phyloP scores from a whole-genome alignment of 2,113 vertebrate genomes.

The Mobula birostris region DNA sequence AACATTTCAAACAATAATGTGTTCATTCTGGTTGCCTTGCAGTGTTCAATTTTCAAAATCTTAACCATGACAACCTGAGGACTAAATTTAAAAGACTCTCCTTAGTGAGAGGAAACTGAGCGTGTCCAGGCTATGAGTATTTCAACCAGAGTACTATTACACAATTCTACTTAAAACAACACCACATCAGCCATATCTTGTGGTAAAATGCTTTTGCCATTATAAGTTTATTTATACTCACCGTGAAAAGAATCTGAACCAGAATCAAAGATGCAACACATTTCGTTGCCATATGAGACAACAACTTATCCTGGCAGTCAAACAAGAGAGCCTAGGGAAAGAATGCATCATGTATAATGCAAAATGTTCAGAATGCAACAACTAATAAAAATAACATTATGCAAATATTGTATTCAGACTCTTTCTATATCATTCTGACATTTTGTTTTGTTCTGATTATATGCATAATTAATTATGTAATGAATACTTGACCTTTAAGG shows the following conservation, averaged over 20 bases:
- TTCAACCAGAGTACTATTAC: not conserved
- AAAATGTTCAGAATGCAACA: not conserved
- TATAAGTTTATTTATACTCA: slow-evolving; percentile 50
- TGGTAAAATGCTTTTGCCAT: not conserved
- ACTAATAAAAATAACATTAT: not conserved
- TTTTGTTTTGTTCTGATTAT: not conserved
- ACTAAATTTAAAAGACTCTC: not conserved
- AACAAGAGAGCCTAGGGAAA: slow-evolving; percentile 54
- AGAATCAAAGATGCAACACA: slow-evolving; percentile 57
- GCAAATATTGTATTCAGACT: not conserved
- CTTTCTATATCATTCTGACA: not conserved
- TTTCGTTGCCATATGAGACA: slow-evolving; percentile 71
- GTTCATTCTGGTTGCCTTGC: not conserved
- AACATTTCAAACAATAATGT: not conserved
- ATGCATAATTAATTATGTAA: not conserved
- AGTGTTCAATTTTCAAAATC: not conserved
- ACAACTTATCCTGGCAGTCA: slow-evolving; percentile 52
- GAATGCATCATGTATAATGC: not conserved
- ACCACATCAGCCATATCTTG: not conserved
- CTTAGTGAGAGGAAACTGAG: not conserved
- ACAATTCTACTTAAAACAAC: not conserved
- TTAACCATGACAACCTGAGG: not conserved
- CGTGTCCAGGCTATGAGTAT: not conserved
- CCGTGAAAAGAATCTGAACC: slow-evolving; percentile 61
- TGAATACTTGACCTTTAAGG: not conserved